A percentile compares a stretch with the other conserved stretches of the same genome.
These are phyloP conservation scores for Oscheius sp. DNA, from an alignment of 1,140 invertebrate genomes.

Conservation along the genomic window DNA sequence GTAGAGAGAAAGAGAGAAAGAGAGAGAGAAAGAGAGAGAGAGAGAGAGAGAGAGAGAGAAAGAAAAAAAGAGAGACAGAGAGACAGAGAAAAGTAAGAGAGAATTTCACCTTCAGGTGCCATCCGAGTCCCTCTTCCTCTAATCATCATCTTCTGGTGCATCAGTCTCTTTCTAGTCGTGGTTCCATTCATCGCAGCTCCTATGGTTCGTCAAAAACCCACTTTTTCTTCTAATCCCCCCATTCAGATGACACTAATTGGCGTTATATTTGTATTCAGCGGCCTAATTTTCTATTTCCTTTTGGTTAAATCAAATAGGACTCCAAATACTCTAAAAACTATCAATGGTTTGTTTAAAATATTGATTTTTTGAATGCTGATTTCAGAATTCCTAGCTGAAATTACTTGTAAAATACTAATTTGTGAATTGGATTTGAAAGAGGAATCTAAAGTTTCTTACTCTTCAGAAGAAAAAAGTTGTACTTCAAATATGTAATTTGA, in stretches of 20 bases:
- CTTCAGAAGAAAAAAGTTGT: too few species aligned
- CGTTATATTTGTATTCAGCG: constrained; percentile 26
- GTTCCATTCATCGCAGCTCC: constrained; percentile 28
- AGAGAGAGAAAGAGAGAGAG: too few species aligned
- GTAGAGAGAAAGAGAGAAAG: constrained; percentile 12
- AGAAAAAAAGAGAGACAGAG: too few species aligned
- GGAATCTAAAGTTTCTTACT: too few species aligned
- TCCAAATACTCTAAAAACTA: background rate
- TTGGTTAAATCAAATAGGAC: constrained; percentile 15
- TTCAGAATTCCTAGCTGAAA: background rate
- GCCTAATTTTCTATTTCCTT: constrained; percentile 22
- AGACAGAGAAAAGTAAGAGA: too few species aligned
- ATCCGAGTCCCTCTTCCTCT: constrained; percentile 34
- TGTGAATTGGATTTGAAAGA: background rate
- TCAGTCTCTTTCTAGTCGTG: constrained; percentile 19
- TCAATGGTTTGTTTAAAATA: constrained; percentile 7
- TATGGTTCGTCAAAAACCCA: constrained; percentile 4
- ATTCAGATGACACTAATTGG: constrained; percentile 25
- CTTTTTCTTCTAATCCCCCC: too few species aligned
- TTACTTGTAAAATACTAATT: background rate
- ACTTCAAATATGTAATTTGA: too few species aligned
- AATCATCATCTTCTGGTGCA: constrained; percentile 27
- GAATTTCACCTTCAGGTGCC: constrained; percentile 11
- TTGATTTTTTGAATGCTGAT: background rate
- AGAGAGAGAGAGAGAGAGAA: background rate